A percentile compares a stretch with the other conserved stretches of the same genome.
These are phyloP conservation scores for Diglossa brunneiventris DNA, from an alignment of 2,113 vertebrate genomes.

Conservation along the genomic window DNA sequence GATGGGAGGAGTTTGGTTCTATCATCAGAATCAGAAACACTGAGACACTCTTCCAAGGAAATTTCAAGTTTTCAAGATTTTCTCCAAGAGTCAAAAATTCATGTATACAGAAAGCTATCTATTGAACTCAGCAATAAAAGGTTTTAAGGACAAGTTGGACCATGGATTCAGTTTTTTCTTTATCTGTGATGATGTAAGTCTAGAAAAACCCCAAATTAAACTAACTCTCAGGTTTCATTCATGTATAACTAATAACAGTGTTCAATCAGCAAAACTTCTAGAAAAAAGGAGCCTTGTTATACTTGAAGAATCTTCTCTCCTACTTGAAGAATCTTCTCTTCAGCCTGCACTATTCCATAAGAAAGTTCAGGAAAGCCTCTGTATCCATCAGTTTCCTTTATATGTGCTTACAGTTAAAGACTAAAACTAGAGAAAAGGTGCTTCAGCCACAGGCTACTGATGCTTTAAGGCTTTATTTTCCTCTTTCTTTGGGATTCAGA, in stretches of 20 bases:
- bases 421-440: not conserved
- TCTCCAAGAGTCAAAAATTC: not conserved
- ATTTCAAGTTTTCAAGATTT: not conserved
- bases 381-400: not conserved
- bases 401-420: not conserved
- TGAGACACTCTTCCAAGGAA: not conserved
- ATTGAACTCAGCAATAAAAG: not conserved
- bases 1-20: not conserved
- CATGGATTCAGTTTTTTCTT: not conserved
- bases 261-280: not conserved
- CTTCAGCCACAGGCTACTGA: not conserved
- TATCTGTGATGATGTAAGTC: not conserved
- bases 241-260: not conserved
- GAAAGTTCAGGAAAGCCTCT: not conserved
- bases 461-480: not conserved
- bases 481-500: not conserved
- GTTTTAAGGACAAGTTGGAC: not conserved
- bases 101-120: not conserved
- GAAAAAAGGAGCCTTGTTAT: not conserved
- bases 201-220: not conserved
- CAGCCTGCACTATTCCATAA: not conserved
- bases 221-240: not conserved
- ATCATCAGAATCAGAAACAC: not conserved
- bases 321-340: not conserved
- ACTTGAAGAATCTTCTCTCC: not conserved